phyloP scores from a whole-genome alignment of 2,888 invertebrate genomes.

The Pegoplata infirma region DNA sequence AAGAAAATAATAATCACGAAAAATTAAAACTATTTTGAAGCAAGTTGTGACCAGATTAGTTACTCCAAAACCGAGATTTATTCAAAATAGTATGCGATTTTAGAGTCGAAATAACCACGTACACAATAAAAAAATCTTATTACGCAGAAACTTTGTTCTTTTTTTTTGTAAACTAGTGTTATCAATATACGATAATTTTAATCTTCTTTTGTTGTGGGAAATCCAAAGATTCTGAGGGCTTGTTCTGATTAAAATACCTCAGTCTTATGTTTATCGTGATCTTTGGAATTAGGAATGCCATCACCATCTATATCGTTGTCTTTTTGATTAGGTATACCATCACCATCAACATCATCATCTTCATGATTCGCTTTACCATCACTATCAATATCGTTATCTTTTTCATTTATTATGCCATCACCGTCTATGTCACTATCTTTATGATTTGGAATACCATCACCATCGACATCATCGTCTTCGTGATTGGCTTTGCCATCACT shows the following conservation, averaged over 20 bases:
- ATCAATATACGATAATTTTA: too few relatives aligned
- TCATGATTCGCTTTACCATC: slow-evolving; percentile 70
- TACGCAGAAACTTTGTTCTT: too few relatives aligned
- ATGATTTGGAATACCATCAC: slow-evolving; percentile 67
- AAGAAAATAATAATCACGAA: too few relatives aligned
- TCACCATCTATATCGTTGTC: slow-evolving; percentile 65
- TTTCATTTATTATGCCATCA: slow-evolving; percentile 71
- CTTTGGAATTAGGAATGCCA: slow-evolving; percentile 70
- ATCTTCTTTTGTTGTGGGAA: slow-evolving; percentile 32
- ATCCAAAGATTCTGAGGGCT: slow-evolving; percentile 48
- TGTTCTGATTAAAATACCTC: slow-evolving; percentile 55
- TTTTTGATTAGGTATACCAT: slow-evolving; percentile 67
- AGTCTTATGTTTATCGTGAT: slow-evolving; percentile 65
- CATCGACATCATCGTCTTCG: slow-evolving; percentile 64
- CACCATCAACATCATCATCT: slow-evolving; percentile 65
- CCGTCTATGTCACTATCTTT: slow-evolving; percentile 64
- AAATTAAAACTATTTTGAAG: too few relatives aligned
- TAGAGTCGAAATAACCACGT: too few relatives aligned
- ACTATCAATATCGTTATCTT: slow-evolving; percentile 71
- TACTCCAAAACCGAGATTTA: too few relatives aligned
- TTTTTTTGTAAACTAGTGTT: too few relatives aligned
- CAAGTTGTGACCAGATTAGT: too few relatives aligned
- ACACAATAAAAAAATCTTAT: too few relatives aligned
- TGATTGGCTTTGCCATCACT: slow-evolving; percentile 71
- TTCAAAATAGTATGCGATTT: too few relatives aligned